Percentiles rank a stretch among this genome's conserved stretches.
These are phyloP conservation scores for Ornithoptera priamus DNA, from an alignment of 2,888 invertebrate species.

Conservation along the genomic window DNA sequence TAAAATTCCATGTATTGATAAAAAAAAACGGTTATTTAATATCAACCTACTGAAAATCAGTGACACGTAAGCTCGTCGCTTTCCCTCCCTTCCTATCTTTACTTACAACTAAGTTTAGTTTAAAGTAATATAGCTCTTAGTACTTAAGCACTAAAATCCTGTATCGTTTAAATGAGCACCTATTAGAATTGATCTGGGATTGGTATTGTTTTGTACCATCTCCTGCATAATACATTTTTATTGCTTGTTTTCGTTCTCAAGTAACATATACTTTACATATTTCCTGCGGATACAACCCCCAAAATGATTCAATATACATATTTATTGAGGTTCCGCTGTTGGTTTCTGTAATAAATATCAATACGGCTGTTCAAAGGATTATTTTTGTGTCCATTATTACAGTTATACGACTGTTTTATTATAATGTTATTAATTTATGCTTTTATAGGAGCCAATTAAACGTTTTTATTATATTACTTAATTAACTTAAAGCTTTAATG, in stretches of 20 bases:
- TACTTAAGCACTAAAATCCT: constrained; percentile 11
- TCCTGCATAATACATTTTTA: constrained; percentile 74
- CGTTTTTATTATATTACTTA: background rate
- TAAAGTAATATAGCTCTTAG: constrained; percentile 9
- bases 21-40: background rate
- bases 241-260: constrained; percentile 62
- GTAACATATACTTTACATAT: constrained; percentile 72
- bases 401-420: background rate
- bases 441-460: background rate
- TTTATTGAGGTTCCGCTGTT: constrained; percentile 52
- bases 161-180: constrained; percentile 27
- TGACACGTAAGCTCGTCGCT: background rate
- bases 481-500: background rate
- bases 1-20: background rate
- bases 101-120: background rate
- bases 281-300: constrained; percentile 45
- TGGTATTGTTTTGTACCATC: constrained; percentile 65
- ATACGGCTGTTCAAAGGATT: constrained; percentile 16
- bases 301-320: constrained; percentile 60
- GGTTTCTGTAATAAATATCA: constrained; percentile 26
- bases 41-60: background rate
- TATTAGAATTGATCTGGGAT: constrained; percentile 32
- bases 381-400: constrained; percentile 16
- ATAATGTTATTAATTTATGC: background rate
- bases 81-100: background rate